Base-by-base conservation (phyloP, 2,888 invertebrate species). In the Nomada fucata region DNA sequence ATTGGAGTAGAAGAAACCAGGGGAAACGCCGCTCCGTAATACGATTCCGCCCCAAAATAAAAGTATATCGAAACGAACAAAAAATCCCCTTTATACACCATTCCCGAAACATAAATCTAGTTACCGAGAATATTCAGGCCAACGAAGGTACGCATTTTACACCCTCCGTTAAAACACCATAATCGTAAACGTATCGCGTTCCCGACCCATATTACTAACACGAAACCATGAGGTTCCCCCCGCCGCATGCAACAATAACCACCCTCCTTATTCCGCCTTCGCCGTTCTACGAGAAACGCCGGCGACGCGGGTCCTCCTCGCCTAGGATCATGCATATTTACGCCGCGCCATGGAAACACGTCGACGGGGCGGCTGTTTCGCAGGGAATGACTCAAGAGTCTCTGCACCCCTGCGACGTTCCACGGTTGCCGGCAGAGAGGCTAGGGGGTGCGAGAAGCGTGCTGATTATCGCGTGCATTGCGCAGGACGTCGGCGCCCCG, bases 401-500 rank as follows among this genome's bases (percentile, higher is more conserved):
- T 65, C 55, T 73, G 79, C 67, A 69, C 79, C 75, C 69, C 76
- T 75, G 71, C 83, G 82, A 76, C 73, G 82, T 70, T 65, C 59
- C 47, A 53, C 64, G 67, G 15, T 42, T 57, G 29, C 50, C 26
- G 13, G 60, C 11, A 42, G 20, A 7, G 76, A 64, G 60, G 55
- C 36, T 36, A 36, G 76, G 69, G 84, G 80, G 76, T 70, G 78
- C 47, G 47, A 63, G 67, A 73, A 80, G 84, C 76, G 87, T 82
- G 74, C 69, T 68, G 76, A 63, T 63, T 65, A 79, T 81, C 74
- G 78, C 36, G 44, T 72, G 78, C 78, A 88, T 79, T 88, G 88
- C 88, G 88, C 88, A 88, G 85, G 85, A 88, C 89, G 86, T 78
- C 87, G 90, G 89, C 90, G 91, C 89, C 85, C 77, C 76, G 81